phyloP scores from a whole-genome alignment of 2,113 vertebrate species.

The Malurus melanocephalus region DNA sequence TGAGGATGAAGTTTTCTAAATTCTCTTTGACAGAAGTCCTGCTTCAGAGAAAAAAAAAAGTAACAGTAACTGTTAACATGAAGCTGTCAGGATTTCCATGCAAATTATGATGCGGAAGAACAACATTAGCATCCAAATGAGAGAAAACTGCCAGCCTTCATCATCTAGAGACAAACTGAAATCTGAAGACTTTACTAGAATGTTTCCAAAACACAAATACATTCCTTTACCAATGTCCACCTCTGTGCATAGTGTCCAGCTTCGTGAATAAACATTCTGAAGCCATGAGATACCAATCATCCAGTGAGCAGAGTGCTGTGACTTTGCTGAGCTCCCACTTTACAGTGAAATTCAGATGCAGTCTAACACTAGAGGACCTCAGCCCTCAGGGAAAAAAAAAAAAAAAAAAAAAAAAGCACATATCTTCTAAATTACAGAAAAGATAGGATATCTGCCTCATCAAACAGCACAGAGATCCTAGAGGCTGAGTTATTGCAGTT shows the following conservation, averaged over 20 bases:
- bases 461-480: constrained; percentile 14
- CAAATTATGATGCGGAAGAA: background rate
- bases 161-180: background rate
- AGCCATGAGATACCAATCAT: background rate
- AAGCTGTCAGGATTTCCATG: constrained; percentile 23
- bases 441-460: constrained; percentile 18
- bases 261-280: background rate
- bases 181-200: constrained; percentile 19
- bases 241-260: background rate
- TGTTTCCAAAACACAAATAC: background rate
- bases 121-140: background rate
- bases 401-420: background rate
- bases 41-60: background rate
- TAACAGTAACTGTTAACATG: background rate
- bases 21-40: constrained; percentile 30
- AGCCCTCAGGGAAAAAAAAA: background rate
- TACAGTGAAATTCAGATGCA: constrained; percentile 13
- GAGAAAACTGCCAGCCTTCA: constrained; percentile 31
- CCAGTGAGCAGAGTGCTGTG: background rate
- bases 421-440: constrained; percentile 38
- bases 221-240: background rate
- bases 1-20: constrained; percentile 8
- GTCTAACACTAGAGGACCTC: constrained; percentile 10
- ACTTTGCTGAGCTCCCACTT: background rate
- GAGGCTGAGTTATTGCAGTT: constrained; percentile 52